A percentile compares a stretch with the other conserved stretches of the same genome.
Evolutionary conservation across 2,797 vertebrate species (phyloP).

Genomic region (Ctenosaura bakeri): DNA sequence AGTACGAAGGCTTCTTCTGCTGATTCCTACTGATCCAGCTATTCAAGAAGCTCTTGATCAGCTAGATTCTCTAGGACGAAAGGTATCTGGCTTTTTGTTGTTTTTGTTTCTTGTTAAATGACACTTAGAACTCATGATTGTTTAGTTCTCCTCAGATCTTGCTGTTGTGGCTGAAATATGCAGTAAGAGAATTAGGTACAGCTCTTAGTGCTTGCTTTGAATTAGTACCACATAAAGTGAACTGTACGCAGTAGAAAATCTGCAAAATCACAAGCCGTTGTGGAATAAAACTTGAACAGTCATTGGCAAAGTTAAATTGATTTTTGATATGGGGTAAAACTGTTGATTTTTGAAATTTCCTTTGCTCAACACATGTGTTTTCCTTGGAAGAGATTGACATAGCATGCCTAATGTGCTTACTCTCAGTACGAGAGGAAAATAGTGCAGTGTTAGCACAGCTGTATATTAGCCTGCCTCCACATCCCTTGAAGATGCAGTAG

Average conservation of each 20-base stretch:
- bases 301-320: not conserved
- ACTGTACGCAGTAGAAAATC: not conserved
- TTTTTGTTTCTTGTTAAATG: conserved; percentile 13
- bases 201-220: not conserved
- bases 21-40: conserved; percentile 98
- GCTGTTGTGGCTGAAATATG: not conserved
- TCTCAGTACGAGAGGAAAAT: not conserved
- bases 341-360: conserved; percentile 6
- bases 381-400: not conserved
- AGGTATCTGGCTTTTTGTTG: conserved; percentile 75
- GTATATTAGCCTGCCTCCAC: conserved; percentile 6
- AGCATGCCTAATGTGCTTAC: conserved; percentile 30
- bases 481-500: conserved; percentile 3
- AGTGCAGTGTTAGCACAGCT: conserved; percentile 20
- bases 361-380: conserved; percentile 7
- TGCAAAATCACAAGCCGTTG: not conserved
- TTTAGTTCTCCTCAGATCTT: not conserved
- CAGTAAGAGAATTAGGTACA: not conserved
- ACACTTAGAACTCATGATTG: not conserved
- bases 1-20: conserved; percentile 93
- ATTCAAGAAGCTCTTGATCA: conserved; percentile 97
- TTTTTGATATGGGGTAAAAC: not conserved
- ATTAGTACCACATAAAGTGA: not conserved
- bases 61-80: conserved; percentile 85
- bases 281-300: conserved; percentile 2